Evolutionary conservation across 1,140 invertebrate genomes (phyloP).

Genomic region (Macrobrachium rosenbergii): DNA sequence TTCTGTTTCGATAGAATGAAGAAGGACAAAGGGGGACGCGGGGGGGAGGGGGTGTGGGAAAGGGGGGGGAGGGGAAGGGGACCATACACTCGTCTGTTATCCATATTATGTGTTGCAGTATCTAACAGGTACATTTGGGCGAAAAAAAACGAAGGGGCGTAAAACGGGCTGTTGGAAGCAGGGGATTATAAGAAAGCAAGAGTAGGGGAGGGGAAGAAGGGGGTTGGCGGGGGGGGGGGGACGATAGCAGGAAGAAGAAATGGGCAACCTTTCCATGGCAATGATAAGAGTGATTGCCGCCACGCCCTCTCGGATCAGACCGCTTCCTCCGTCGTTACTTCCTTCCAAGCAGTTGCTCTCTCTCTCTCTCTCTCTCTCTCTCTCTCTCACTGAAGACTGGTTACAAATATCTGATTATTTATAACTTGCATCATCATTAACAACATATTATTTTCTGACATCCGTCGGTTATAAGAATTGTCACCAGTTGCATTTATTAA

Average conservation of each 20-base stretch:
- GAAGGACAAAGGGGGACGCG: background rate
- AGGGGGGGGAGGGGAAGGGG: background rate
- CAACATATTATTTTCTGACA: background rate
- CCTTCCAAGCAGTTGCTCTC: constrained; percentile 4
- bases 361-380: background rate
- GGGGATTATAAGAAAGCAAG: no score
- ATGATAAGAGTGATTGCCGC: background rate
- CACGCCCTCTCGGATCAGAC: background rate
- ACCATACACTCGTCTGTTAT: no score
- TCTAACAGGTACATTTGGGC: no score
- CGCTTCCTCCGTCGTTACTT: background rate
- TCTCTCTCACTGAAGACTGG: background rate
- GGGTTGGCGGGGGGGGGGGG: no score
- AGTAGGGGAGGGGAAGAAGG: no score
- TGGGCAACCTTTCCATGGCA: background rate
- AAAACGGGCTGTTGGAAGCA: no score
- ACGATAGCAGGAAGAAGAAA: background rate
- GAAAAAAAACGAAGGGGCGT: no score
- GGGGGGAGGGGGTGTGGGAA: constrained; percentile 1
- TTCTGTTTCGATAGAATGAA: background rate
- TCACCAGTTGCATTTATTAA: no score
- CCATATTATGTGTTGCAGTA: no score
- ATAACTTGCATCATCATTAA: background rate
- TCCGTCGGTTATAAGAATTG: background rate
- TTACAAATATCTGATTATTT: background rate